Evolutionary conservation across 2,888 invertebrate species (phyloP), one percentile per base, ranked within the genome.

Genomic region (Odontothrips loti): DNA sequence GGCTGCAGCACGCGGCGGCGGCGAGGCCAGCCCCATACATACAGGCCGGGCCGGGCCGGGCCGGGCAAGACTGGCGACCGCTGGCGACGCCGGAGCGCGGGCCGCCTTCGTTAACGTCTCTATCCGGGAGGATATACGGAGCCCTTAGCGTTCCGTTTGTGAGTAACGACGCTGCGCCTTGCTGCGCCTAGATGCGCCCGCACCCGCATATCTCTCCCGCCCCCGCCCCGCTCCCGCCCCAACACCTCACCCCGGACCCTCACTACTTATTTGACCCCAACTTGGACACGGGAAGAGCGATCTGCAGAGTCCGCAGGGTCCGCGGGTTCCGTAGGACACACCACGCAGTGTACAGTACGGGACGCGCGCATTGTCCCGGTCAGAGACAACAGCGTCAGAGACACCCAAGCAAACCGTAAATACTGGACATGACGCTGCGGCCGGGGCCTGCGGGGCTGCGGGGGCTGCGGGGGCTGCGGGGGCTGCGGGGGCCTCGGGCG

Each of bases 91-190:
- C 51, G 48, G 48, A 9, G 48, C 48, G 48, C 58, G 4, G 23
- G 27, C 12, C 23, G 68, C 23, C 23, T 75, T 75, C 68, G 68
- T 75, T 75, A 75, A 75, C 68, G 68, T 75, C 68, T 75, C 68
- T 75, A 75, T 75, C 27, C 68, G 27, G 27, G 11, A 2, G 23
- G 68, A 75, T 27, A 12, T 75, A 75, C 68, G 27, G 27, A 27
- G 68, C 68, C 15, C 51, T 51, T 27, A 27, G 68, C 68, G 68
- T 27, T 11, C 27, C 68, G 11, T 23, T 9, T 9, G 68, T 27
- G 68, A 75, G 27, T 27, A 10, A 75, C 68, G 68, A 75, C 23
- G 27, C 27, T 6, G 8, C 23, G 68, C 27, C 68, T 0, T 12
- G 68, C 68, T 20, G 23, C 11, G 6, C 68, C 23, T 23, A 23